Evolutionary conservation across 2,113 vertebrate species (phyloP).

Genomic region (Mustelus asterias): DNA sequence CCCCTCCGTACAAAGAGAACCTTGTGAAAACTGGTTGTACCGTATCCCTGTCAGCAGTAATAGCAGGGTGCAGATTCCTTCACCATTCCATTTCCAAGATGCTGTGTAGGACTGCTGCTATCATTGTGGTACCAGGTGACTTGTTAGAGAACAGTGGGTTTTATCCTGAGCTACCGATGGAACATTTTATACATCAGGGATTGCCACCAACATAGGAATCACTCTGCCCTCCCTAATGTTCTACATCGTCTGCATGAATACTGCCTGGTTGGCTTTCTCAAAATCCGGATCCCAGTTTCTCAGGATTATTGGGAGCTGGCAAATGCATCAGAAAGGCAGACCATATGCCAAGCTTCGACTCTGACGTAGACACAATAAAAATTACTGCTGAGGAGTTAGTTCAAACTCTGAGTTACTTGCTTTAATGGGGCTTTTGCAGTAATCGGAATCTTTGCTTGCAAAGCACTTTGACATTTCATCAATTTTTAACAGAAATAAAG

Average conservation of each 20-base stretch:
- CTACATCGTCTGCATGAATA: not conserved
- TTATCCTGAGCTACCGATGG: not conserved
- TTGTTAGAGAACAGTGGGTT: not conserved
- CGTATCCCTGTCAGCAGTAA: not conserved
- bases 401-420: not conserved
- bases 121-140: not conserved
- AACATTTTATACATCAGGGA: not conserved
- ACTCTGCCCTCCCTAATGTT: not conserved
- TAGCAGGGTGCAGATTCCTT: not conserved
- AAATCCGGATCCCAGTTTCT: not conserved
- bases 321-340: not conserved
- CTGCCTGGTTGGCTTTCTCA: not conserved
- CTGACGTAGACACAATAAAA: not conserved
- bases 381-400: not conserved
- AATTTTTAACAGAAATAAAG: not conserved
- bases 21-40: not conserved
- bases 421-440: not conserved
- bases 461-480: not conserved
- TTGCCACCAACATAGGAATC: not conserved
- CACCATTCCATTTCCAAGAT: not conserved
- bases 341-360: not conserved
- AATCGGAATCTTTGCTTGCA: not conserved
- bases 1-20: not conserved
- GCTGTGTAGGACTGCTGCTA: not conserved
- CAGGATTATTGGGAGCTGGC: not conserved